phyloP scores from a whole-genome alignment of 2,113 vertebrate species.

The Panurus biarmicus region DNA sequence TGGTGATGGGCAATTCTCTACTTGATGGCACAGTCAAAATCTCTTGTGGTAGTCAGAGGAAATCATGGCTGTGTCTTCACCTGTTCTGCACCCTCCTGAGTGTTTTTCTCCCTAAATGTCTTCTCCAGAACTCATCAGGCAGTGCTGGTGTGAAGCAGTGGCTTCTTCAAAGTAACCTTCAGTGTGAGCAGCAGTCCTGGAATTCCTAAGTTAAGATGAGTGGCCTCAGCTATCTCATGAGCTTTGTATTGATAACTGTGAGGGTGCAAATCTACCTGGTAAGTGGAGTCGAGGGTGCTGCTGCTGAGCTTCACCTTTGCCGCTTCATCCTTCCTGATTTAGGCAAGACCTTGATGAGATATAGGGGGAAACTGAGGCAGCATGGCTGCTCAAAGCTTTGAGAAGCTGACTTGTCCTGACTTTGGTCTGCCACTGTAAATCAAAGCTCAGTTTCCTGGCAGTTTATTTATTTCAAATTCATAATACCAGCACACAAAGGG shows the following conservation, averaged over 20 bases:
- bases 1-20: neutral
- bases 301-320: neutral
- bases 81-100: neutral
- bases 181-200: fast-evolving
- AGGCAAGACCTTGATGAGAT: neutral
- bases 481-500: neutral
- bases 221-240: neutral
- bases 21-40: neutral
- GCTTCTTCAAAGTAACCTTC: neutral
- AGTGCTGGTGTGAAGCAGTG: neutral
- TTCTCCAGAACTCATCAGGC: fast-evolving
- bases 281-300: neutral
- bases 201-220: neutral
- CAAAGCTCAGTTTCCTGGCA: neutral
- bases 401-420: neutral
- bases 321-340: neutral
- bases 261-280: neutral
- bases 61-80: neutral
- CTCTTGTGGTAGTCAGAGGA: neutral
- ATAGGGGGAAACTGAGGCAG: neutral
- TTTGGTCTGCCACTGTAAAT: neutral
- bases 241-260: neutral
- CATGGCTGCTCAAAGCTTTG: neutral
- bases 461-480: neutral
- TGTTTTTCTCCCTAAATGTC: neutral